Percentiles rank a stretch among this genome's conserved stretches.
Conservation (phyloP, 2,113 vertebrate species). For the Menidia beryllina region DNA sequence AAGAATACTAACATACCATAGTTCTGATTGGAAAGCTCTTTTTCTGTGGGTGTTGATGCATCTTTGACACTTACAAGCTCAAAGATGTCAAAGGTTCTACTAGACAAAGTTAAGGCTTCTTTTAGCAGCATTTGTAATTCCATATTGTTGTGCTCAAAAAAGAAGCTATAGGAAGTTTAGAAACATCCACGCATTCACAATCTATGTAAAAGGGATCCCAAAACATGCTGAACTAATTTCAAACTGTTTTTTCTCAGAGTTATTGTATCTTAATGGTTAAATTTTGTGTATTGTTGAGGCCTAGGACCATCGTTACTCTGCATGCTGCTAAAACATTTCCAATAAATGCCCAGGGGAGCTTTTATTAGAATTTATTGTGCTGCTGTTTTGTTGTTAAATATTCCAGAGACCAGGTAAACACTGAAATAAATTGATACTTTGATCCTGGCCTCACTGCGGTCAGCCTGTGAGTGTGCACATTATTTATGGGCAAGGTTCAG, state of each 20-base stretch:
- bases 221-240: neutral
- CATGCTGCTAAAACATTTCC: conserved; percentile 33
- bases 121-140: no score
- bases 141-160: no score
- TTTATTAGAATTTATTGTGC: conserved; percentile 44
- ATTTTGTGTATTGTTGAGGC: conserved; percentile 1
- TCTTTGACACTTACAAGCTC: no score
- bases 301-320: conserved; percentile 10
- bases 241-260: neutral
- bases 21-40: no score
- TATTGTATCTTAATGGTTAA: neutral
- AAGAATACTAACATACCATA: no score
- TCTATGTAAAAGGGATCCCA: no score
- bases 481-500: conserved; percentile 62
- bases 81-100: no score
- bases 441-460: conserved; percentile 27
- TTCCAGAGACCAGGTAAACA: conserved; percentile 45
- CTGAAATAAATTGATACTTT: conserved; percentile 45
- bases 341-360: conserved; percentile 17
- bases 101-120: no score
- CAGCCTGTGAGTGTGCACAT: conserved; percentile 37
- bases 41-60: no score
- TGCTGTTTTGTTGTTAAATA: conserved; percentile 47
- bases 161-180: no score
- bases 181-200: no score